phyloP scores from a whole-genome alignment of 2,888 invertebrate species.

The Eristalis arbustorum region DNA sequence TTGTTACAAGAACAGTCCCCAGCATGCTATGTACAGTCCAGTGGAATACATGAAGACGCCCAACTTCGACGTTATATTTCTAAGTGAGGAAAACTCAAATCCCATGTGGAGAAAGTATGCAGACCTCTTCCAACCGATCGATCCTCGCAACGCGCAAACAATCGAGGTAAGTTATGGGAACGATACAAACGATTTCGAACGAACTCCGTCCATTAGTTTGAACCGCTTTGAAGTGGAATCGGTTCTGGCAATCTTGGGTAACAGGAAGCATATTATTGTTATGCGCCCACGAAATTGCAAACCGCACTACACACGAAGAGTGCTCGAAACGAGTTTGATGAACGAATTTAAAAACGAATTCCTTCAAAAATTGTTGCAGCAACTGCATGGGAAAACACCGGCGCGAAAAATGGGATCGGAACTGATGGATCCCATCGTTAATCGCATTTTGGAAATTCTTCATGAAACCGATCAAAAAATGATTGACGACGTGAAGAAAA shows the following conservation, averaged over 20 bases:
- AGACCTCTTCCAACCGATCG: constrained; percentile 45
- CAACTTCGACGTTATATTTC: constrained; percentile 52
- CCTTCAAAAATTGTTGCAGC: constrained; percentile 69
- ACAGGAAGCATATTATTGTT: constrained; percentile 59
- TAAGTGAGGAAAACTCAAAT: constrained; percentile 45
- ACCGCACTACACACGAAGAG: constrained; percentile 21
- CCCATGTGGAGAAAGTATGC: constrained; percentile 57
- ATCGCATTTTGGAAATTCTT: constrained; percentile 51
- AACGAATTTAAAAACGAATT: constrained; percentile 63
- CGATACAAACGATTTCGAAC: constrained; percentile 7
- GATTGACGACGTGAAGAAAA: constrained; percentile 36
- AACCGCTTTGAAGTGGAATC: constrained; percentile 60
- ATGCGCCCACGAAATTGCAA: constrained; percentile 58
- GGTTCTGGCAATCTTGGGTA: constrained; percentile 53
- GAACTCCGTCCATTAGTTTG: constrained; percentile 46
- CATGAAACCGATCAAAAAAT: constrained; percentile 54
- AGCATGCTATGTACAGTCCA: constrained; percentile 2
- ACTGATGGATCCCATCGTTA: constrained; percentile 47
- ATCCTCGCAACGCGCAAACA: constrained; percentile 19
- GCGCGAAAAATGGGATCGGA: constrained; percentile 3
- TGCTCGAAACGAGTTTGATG: constrained; percentile 29
- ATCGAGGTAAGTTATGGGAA: constrained; percentile 63
- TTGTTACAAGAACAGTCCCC: background rate
- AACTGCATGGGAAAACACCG: constrained; percentile 24
- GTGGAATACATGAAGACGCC: constrained; percentile 57